Evolutionary conservation across 2,888 invertebrate genomes (phyloP), one percentile per base, ranked within the genome.

Genomic region (Geotrupes spiniger): DNA sequence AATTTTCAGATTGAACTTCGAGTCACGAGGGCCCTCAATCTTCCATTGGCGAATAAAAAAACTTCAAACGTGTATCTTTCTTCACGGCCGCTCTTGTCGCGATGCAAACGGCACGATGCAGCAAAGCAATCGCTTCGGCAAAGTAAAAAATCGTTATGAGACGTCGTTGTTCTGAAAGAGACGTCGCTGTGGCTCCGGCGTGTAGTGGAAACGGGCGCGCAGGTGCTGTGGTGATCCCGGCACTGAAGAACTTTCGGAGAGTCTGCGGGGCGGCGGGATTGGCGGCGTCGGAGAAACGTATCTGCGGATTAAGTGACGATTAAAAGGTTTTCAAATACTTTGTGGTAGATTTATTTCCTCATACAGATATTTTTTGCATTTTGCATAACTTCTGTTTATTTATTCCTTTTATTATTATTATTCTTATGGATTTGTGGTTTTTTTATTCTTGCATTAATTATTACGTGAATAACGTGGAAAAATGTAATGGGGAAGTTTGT

Each of bases 161-260:
- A 69, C 59, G 56, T 71, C 70, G 55, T 65, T 68, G 59, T 66
- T 68, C 40, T 76, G 74, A 63, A 76, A 78, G 53, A 78, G 70
- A 58, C 79, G 75, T 52, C 80, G 65, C 60, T 79, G 80, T 37
- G 79, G 79, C 64, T 80, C 79, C 12, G 80, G 80, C 31, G 80
- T 80, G 59, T 80, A 79, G 58, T 78, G 77, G 52, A 80, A 78
- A 53, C 83, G 78, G 10, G 84, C 78, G 53, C 83, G 77, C 46
- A 83, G 75, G 63, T 84, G 82, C 58, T 80, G 84, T 10, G 85
- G 85, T 42, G 84, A 85, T 36, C 84, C 84, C 14, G 85, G 85
- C 46, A 85, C 84, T 21, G 81, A 81, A 57, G 69, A 77, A 64
- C 84, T 84, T 69, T 85, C 85, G 1, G 84, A 84, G 14, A 84